Conservation (phyloP, 2,888 invertebrate species). For the Pachycephus smyrnensis region DNA sequence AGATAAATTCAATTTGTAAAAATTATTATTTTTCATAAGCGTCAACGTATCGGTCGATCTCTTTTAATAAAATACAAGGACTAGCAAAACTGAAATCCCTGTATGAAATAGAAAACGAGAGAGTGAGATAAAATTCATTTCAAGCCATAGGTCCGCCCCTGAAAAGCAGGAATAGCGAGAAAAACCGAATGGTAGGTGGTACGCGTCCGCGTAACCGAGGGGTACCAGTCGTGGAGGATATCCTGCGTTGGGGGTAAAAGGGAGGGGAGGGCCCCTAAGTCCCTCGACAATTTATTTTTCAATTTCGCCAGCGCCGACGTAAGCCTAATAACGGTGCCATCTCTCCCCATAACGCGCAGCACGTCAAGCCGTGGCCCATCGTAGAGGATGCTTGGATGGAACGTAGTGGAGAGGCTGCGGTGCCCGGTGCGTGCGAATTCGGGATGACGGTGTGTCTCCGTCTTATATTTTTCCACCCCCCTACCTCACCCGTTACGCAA, state of each 20-base stretch:
- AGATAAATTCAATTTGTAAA: not conserved
- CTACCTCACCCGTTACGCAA: not conserved
- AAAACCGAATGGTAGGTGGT: not conserved
- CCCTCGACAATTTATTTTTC: constrained; percentile 35
- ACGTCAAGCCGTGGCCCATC: not conserved
- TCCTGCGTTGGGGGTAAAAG: not conserved
- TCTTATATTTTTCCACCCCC: not conserved
- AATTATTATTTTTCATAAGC: not conserved
- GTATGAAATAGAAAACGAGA: not conserved
- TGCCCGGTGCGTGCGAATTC: not conserved
- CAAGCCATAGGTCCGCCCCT: not conserved
- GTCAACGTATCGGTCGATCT: not conserved
- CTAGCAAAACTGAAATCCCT: not conserved
- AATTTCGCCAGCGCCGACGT: constrained; percentile 25
- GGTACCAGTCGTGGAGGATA: not conserved
- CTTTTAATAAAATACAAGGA: not conserved
- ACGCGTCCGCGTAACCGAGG: not conserved
- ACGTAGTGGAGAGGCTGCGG: not conserved
- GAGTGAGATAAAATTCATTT: not conserved
- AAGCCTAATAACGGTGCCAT: constrained; percentile 31
- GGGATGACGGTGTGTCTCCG: not conserved
- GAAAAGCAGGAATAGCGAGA: not conserved
- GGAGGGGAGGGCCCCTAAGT: constrained; percentile 12
- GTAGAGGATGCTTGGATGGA: not conserved
- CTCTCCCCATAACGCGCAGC: constrained; percentile 20